Percentiles rank a stretch among this genome's conserved stretches.
phyloP scores from a whole-genome alignment of 2,113 vertebrate species.

The Dipodomys ordii region DNA sequence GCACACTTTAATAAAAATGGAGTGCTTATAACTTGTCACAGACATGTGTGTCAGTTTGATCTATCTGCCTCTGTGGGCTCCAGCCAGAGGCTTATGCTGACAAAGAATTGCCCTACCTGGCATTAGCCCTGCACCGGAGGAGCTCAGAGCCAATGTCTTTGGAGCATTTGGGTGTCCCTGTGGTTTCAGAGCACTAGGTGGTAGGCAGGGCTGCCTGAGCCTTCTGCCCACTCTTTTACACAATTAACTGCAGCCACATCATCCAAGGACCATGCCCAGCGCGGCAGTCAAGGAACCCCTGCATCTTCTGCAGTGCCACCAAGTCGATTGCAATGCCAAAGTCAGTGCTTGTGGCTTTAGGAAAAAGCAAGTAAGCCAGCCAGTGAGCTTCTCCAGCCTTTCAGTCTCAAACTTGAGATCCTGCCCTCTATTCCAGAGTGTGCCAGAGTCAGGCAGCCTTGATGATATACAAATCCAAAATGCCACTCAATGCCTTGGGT shows the following conservation, averaged over 20 bases:
- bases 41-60: neutral
- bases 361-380: no score
- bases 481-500: neutral
- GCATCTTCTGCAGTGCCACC: neutral
- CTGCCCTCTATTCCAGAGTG: neutral
- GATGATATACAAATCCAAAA: neutral
- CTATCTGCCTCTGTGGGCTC: neutral
- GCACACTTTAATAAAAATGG: conserved; percentile 15
- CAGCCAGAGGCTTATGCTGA: neutral
- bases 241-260: neutral
- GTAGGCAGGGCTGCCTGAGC: neutral
- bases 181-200: neutral
- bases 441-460: no score
- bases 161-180: no score
- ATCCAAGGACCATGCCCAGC: neutral
- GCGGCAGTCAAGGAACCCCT: no score
- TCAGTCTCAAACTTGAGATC: no score
- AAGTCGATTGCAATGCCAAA: neutral
- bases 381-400: no score
- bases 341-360: no score
- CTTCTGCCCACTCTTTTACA: neutral
- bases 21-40: neutral
- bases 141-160: neutral
- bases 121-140: neutral
- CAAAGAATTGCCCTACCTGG: neutral